Evolutionary conservation across 1,140 invertebrate genomes (phyloP).

Genomic region (Coboldia fuscipes): DNA sequence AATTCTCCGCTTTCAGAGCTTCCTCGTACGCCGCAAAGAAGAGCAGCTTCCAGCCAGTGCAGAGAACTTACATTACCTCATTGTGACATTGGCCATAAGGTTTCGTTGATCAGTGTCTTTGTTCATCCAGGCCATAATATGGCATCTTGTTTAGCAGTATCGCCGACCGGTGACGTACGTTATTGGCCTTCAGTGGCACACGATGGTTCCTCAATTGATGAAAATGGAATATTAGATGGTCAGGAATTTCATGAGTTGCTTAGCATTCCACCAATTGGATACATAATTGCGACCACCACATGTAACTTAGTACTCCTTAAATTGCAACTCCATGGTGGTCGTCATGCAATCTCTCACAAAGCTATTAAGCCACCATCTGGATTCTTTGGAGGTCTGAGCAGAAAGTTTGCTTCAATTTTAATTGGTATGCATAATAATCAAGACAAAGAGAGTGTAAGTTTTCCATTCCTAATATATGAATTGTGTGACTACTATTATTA

Average conservation of each 20-base stretch:
- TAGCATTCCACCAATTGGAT: conserved; percentile 45
- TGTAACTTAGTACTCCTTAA: conserved; percentile 67
- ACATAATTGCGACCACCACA: conserved; percentile 75
- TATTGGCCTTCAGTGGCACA: conserved; percentile 83
- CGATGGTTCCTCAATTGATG: conserved; percentile 66
- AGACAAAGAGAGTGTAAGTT: conserved; percentile 53
- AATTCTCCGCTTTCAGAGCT: neutral
- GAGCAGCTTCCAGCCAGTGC: conserved; percentile 29
- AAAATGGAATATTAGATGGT: conserved; percentile 59
- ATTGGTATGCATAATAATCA: conserved; percentile 57
- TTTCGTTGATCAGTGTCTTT: conserved; percentile 70
- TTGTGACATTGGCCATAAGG: conserved; percentile 77
- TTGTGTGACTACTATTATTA: neutral
- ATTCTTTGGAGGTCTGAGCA: conserved; percentile 70
- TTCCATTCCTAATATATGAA: neutral
- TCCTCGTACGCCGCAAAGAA: conserved; percentile 16
- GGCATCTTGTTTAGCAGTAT: conserved; percentile 77
- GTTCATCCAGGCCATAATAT: conserved; percentile 42
- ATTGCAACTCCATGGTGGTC: conserved; percentile 30
- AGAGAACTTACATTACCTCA: conserved; percentile 71
- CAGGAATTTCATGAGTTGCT: conserved; percentile 64
- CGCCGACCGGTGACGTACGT: conserved; percentile 74
- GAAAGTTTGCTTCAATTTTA: conserved; percentile 64
- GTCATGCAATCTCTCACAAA: conserved; percentile 42
- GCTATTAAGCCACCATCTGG: conserved; percentile 56